Evolutionary conservation across 2,797 vertebrate species (phyloP), one percentile per base, ranked within the genome.

Genomic region (Otus scops): DNA sequence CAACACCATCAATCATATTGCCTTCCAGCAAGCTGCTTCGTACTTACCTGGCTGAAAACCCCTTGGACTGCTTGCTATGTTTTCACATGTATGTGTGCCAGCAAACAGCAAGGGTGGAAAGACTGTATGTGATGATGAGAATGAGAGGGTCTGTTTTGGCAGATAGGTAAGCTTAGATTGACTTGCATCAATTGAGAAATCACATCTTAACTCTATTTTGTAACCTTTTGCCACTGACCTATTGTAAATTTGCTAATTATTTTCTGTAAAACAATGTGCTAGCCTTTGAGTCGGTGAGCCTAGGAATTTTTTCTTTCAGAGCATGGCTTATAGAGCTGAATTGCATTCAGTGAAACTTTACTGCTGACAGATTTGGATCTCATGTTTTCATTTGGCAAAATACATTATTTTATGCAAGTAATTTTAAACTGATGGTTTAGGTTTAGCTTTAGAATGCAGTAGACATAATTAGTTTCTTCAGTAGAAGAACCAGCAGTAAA

Each of bases 21-120:
- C 51, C 68, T 85, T 88, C 56, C 57, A 88, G 56, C 45, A 36
- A 54, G 48, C 76, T 75, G 22, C 41, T 83, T 34, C 1, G 0
- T 43, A 24, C 76, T 77, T 78, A 22, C 0, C 75, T 83, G 85
- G 26, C 85, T 94, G 71, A 47, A 77, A 64, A 51, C 68, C 32
- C 51, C 67, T 79, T 61, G 69, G 61, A 17, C 65, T 73, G 34
- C 64, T 81, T 0, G 0, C 34, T 22, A 0, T 0, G 0, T 47
- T 53, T 95, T 54, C 65, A 53, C 0, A 0, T 41, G 39, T 4
- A 0, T 10, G 4, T 11, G 12, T 47, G 41, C 51, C 61, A 82
- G 69, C 41, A 23, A 19, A 51, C 1, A 13, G 50, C n/a, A 84
- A 70, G 21, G 51, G 14, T 48, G 13, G 59, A 60, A 87, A 59